Base-by-base conservation (phyloP, 2,888 invertebrate genomes). In the Microplitis deprimator region DNA sequence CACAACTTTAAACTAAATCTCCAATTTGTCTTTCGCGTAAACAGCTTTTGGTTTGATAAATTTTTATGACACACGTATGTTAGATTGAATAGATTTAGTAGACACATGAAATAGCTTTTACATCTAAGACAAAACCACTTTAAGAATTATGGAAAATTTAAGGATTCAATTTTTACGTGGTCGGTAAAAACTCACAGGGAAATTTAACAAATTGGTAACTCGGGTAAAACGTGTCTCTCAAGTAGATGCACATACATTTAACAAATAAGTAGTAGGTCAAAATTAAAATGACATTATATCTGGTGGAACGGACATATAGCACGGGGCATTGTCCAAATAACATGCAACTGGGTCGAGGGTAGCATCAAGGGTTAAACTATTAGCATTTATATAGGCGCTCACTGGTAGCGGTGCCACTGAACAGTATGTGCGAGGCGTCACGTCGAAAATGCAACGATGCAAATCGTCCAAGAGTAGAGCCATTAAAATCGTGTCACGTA, bases 401-500 rank as follows among this genome's bases (percentile, higher is more conserved):
- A 73, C 81, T 79, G 29, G 29, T 29, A 29, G 29, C 29, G 29
- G 29, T 29, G 50, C 50, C 13, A 50, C 50, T 50, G 50, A 50
- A 50, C 50, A 50, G 50, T 50, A 50, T 50, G 13, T 50, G 50
- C 78, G 73, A 70, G 76, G 80, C 76, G 79, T 80, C 80, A 82
- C 81, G 79, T 84, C 80, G 84, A 83, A 84, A 84, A 83, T 83
- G 81, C 82, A 79, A 79, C 79, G 82, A 84, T 84, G 84, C 83
- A 83, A 83, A 83, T 84, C 77, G 82, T 77, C 75, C 50, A 70
- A 50, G 50, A 50, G 50, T 13, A 13, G 50, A 72, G 69, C 81
- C 81, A 83, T 84, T 83, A 84, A 84, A 84, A 83, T 79, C 81
- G 81, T 82, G 81, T 84, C 84, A 83, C 82, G 82, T 82, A 82